A percentile compares a stretch with the other conserved stretches of the same genome.
phyloP scores from a whole-genome alignment of 2,888 invertebrate genomes.

The Dasypogon diadema region DNA sequence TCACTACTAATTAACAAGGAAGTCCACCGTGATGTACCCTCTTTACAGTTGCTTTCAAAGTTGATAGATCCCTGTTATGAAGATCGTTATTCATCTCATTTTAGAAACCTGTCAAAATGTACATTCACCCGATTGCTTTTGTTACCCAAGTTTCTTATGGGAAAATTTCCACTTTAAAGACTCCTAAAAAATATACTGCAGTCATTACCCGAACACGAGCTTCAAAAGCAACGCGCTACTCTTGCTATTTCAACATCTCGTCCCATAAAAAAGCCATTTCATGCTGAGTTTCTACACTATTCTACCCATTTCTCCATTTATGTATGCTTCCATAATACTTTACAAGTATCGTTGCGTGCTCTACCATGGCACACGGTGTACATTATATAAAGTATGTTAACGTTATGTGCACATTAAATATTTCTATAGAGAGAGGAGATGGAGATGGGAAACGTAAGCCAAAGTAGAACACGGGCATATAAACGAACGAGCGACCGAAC shows the following conservation, averaged over 20 bases:
- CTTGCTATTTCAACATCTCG: constrained; percentile 3
- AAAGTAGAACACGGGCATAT: constrained; percentile 27
- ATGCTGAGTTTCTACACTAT: constrained; percentile 37
- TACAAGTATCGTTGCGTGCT: constrained; percentile 30
- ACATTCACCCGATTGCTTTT: constrained; percentile 2
- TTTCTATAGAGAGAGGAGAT: constrained; percentile 9
- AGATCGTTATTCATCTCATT: constrained; percentile 29
- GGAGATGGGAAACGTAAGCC: not conserved
- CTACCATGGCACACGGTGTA: not conserved
- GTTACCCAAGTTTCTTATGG: constrained; percentile 9
- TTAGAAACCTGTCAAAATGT: constrained; percentile 14
- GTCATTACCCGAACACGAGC: constrained; percentile 6
- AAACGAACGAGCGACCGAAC: constrained; percentile 15
- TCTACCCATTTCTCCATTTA: constrained; percentile 34
- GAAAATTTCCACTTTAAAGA: not conserved
- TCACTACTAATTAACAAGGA: too few species aligned
- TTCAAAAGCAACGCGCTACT: constrained; percentile 13
- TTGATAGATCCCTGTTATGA: constrained; percentile 8
- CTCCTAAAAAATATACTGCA: constrained; percentile 10
- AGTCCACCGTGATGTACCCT: too few species aligned
- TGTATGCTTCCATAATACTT: constrained; percentile 29
- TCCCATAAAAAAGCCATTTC: constrained; percentile 32
- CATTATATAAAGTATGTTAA: not conserved
- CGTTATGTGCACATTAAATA: constrained; percentile 1
- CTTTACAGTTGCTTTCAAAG: too few species aligned